These are phyloP conservation scores for Lacerta viridis DNA, from an alignment of 2,797 vertebrate species.

Conservation along the genomic window DNA sequence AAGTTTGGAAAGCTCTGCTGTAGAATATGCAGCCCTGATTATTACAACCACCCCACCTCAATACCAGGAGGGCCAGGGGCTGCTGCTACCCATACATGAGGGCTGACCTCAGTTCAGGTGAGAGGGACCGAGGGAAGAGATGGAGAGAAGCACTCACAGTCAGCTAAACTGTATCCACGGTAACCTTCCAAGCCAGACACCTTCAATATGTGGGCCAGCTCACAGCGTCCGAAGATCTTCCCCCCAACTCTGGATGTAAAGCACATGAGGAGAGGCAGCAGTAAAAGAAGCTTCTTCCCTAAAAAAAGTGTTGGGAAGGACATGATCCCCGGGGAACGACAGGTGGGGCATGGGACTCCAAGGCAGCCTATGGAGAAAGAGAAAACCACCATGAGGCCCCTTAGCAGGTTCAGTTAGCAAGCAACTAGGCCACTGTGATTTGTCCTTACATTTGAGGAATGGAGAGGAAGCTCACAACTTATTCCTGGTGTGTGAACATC, in stretches of 20 bases:
- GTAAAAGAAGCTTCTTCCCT: slow-evolving; percentile 11
- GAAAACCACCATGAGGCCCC: neutral
- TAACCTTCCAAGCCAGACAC: slow-evolving; percentile 76
- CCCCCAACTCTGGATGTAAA: slow-evolving; percentile 40
- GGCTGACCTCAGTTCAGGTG: too few species aligned
- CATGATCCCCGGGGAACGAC: neutral
- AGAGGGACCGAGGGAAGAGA: neutral
- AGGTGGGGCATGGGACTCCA: neutral
- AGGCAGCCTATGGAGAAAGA: neutral
- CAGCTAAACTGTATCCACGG: slow-evolving; percentile 72
- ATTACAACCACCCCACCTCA: neutral
- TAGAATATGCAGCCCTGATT: neutral
- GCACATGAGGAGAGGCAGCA: slow-evolving; percentile 50
- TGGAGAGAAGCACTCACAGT: slow-evolving; percentile 79
- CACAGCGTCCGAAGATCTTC: slow-evolving; percentile 75
- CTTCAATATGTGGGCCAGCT: slow-evolving; percentile 79
- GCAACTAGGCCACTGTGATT: neutral
- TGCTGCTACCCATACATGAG: neutral
- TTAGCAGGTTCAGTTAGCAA: neutral
- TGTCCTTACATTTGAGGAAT: neutral
- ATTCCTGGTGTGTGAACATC: too few species aligned
- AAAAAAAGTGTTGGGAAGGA: neutral
- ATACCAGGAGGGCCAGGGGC: neutral
- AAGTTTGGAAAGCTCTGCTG: too few species aligned
- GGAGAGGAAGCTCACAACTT: too few species aligned